Evolutionary conservation across 2,113 vertebrate species (phyloP).

Genomic region (Mesocricetus auratus): DNA sequence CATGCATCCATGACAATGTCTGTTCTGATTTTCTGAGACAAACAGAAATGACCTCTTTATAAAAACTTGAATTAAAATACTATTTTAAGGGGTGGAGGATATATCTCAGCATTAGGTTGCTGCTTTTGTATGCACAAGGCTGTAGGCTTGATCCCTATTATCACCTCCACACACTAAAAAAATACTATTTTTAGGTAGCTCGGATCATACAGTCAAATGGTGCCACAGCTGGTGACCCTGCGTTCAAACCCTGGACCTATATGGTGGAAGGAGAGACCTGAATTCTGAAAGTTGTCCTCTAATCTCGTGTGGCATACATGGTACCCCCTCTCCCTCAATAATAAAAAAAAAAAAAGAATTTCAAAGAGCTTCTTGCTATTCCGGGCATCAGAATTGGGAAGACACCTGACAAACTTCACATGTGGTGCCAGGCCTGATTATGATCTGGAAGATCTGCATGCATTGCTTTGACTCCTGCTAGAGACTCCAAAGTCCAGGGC

Average conservation of each 20-base stretch:
- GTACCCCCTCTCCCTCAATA: too few relatives aligned
- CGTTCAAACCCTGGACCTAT: not conserved
- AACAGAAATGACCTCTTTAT: not conserved
- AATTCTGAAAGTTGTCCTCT: not conserved
- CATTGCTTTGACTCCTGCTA: not conserved
- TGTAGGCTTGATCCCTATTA: not conserved
- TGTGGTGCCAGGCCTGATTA: not conserved
- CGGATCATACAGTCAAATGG: not conserved
- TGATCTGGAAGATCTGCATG: not conserved
- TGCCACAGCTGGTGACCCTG: not conserved
- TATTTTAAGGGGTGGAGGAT: not conserved
- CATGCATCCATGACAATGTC: conserved; percentile 92
- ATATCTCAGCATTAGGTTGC: not conserved
- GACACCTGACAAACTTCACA: not conserved
- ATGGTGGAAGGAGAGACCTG: not conserved
- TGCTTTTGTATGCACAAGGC: not conserved
- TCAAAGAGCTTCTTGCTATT: not conserved
- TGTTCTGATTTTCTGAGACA: conserved; percentile 90
- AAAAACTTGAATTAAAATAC: conserved; percentile 9
- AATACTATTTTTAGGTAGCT: not conserved
- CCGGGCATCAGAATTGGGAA: not conserved
- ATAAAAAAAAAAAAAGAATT: not conserved
- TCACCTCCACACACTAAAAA: not conserved
- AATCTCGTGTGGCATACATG: too few relatives aligned
- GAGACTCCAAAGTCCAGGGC: conserved; percentile 49